A percentile compares a stretch with the other conserved stretches of the same genome.
Evolutionary conservation across 37 sponge, comb jelly and placozoan genomes (phyloP).

Genomic region (Ianthella basta): DNA sequence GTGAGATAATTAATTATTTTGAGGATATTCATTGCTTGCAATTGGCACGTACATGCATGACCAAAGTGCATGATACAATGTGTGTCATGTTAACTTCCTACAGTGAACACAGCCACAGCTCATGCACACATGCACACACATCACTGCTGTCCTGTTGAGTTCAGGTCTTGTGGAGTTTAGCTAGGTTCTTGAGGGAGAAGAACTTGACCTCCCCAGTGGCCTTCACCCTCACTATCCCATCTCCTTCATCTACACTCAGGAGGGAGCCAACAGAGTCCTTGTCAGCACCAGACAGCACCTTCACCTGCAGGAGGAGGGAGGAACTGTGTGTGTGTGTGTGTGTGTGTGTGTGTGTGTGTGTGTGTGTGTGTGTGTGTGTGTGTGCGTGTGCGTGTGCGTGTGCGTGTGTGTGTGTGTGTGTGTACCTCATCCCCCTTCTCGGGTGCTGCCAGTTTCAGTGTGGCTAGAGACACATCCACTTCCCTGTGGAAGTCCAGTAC

Average conservation of each 20-base stretch:
- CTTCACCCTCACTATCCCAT: constrained; percentile 90
- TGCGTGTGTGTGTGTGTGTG: constrained; percentile 17
- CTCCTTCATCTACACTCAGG: constrained; percentile 92
- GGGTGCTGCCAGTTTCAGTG: constrained; percentile 74
- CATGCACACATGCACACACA: too few relatives aligned
- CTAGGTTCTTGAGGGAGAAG: constrained; percentile 75
- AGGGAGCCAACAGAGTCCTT: constrained; percentile 76
- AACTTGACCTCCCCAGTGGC: constrained; percentile 81
- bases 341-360: constrained; percentile 13
- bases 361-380: constrained; percentile 25
- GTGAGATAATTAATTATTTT: too few relatives aligned
- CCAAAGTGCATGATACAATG: too few relatives aligned
- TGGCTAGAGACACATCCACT: constrained; percentile 75
- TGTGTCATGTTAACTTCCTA: too few relatives aligned
- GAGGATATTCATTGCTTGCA: too few relatives aligned
- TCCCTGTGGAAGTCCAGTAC: constrained; percentile 83
- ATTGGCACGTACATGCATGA: too few relatives aligned
- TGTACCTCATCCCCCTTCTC: constrained; percentile 82
- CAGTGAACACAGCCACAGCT: too few relatives aligned
- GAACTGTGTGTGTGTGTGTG: neutral
- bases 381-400: constrained; percentile 16
- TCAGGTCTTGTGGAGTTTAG: constrained; percentile 49
- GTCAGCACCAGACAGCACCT: constrained; percentile 67
- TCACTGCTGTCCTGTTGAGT: too few relatives aligned
- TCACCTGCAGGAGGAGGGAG: constrained; percentile 48